Evolutionary conservation across 2,113 vertebrate species (phyloP).

Genomic region (Otis tarda): DNA sequence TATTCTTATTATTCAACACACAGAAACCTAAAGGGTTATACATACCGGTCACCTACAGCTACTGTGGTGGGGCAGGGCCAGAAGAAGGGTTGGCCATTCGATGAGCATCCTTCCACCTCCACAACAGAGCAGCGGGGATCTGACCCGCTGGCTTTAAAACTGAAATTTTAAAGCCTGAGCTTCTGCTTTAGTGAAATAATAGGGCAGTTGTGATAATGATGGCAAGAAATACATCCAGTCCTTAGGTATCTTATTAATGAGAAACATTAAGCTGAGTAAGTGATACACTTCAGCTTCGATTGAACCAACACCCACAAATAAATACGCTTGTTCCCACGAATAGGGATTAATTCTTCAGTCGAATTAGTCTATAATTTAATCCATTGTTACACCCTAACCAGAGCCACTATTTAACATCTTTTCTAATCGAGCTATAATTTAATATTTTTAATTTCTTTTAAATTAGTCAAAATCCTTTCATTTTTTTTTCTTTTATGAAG

Average conservation of each 20-base stretch:
- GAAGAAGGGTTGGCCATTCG: fast-evolving
- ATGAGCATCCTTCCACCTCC: neutral
- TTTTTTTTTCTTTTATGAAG: conserved; percentile 20
- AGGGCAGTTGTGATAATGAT: neutral
- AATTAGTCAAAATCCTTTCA: conserved; percentile 32
- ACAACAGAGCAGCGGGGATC: fast-evolving
- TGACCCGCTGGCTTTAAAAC: neutral
- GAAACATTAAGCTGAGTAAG: conserved; percentile 35
- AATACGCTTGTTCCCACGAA: conserved; percentile 50
- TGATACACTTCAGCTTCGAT: neutral
- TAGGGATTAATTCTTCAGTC: conserved; percentile 43
- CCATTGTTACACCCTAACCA: conserved; percentile 27
- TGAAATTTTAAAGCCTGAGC: neutral
- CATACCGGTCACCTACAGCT: neutral
- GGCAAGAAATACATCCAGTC: neutral
- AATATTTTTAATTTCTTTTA: conserved; percentile 47
- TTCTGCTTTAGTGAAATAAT: neutral
- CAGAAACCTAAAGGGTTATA: neutral
- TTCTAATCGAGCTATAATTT: conserved; percentile 56
- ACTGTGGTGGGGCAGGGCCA: fast-evolving
- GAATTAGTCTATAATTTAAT: conserved; percentile 62
- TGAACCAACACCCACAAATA: conserved; percentile 52
- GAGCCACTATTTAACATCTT: conserved; percentile 49
- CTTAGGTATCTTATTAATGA: conserved; percentile 12
- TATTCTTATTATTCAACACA: neutral